Percentiles rank a stretch among this genome's conserved stretches.
Conservation (phyloP, 2,113 vertebrate species). For the Podarcis cretensis region DNA sequence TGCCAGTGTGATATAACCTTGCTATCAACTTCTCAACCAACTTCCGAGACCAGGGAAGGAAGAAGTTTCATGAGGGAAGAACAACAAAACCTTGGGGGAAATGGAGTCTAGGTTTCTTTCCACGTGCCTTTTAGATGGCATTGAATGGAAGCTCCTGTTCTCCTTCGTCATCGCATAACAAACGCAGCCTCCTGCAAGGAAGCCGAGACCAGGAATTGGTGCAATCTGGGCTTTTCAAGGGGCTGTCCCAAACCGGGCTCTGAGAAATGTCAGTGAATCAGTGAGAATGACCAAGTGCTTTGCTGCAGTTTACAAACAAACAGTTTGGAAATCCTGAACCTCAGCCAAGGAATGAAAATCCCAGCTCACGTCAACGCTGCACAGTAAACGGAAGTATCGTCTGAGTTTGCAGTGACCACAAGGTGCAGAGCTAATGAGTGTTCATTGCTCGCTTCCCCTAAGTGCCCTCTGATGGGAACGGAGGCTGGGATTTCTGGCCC, state of each 20-base stretch:
- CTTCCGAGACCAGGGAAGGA: not conserved
- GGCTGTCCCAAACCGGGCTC: not conserved
- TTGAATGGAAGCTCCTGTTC: not conserved
- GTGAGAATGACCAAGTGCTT: conserved; percentile 28
- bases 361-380: conserved; percentile 25
- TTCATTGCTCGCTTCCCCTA: not conserved
- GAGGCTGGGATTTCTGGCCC: not conserved
- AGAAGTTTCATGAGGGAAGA: too few relatives aligned
- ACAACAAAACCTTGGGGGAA: not conserved
- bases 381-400: conserved; percentile 29
- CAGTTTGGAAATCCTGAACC: conserved; percentile 29
- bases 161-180: not conserved
- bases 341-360: conserved; percentile 29
- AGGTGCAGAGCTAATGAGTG: conserved; percentile 16
- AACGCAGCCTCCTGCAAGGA: not conserved
- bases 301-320: conserved; percentile 27
- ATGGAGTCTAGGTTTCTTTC: not conserved
- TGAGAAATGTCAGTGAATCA: conserved; percentile 24
- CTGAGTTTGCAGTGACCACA: conserved; percentile 28
- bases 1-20: not conserved
- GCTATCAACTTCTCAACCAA: not conserved
- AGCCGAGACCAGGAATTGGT: not conserved
- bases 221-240: conserved; percentile 23
- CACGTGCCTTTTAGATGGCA: not conserved
- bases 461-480: not conserved